These are phyloP conservation scores for Microcebus jonahi DNA, from an alignment of 2,113 vertebrate species.

Conservation along the genomic window DNA sequence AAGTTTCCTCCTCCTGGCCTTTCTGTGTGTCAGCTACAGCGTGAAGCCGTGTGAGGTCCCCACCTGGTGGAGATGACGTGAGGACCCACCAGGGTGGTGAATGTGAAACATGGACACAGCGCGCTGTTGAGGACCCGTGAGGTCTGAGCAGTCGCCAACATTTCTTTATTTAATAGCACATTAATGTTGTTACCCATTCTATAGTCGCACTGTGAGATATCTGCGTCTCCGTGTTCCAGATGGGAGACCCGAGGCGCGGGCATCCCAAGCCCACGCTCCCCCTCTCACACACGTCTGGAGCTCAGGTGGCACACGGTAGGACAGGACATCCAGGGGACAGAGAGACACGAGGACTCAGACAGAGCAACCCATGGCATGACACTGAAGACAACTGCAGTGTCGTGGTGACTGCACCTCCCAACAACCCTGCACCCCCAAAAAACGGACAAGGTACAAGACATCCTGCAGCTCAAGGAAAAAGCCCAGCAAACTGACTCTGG, in stretches of 20 bases:
- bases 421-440: no score
- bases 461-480: neutral
- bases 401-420: no score
- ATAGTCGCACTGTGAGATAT: no score
- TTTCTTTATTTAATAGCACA: neutral
- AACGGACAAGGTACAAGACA: neutral
- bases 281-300: neutral
- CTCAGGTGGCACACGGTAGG: no score
- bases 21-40: neutral
- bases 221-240: neutral
- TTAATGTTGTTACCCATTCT: neutral
- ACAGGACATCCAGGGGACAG: neutral
- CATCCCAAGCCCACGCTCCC: accelerated
- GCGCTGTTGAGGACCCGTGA: neutral
- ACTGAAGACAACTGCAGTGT: no score
- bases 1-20: neutral
- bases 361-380: neutral
- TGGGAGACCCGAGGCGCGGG: neutral
- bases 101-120: neutral
- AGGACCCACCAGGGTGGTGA: neutral
- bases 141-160: neutral
- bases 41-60: neutral
- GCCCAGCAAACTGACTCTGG: neutral
- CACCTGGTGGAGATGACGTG: accelerated
- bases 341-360: neutral